Percentiles rank a stretch among this genome's conserved stretches.
Conservation (phyloP, 2,797 vertebrate genomes). For the Macrochelys suwanniensis region DNA sequence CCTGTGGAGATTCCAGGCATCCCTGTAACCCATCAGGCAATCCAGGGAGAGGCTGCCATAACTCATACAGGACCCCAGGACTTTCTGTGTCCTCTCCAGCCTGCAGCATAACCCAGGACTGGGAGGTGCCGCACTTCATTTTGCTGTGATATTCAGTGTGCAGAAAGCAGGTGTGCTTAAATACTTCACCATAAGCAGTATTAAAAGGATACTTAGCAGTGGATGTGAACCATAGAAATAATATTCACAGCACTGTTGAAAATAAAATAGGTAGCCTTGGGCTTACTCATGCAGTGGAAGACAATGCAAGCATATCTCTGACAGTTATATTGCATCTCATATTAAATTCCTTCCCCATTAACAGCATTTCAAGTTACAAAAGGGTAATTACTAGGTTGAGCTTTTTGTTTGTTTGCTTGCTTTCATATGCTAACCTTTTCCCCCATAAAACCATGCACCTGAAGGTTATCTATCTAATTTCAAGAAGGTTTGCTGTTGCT, state of each 20-base stretch:
- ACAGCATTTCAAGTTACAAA: constrained; percentile 56
- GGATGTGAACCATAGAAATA: not conserved
- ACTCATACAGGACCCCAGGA: not conserved
- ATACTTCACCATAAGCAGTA: not conserved
- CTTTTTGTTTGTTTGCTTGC: constrained; percentile 12
- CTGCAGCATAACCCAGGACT: not conserved
- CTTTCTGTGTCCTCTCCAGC: not conserved
- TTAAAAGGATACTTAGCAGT: not conserved
- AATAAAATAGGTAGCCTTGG: not conserved
- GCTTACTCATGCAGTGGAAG: not conserved
- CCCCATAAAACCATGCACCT: constrained; percentile 46
- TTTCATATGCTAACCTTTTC: constrained; percentile 56
- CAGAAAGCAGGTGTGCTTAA: not conserved
- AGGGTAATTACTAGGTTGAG: not conserved
- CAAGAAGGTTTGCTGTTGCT: constrained; percentile 70
- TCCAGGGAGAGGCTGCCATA: not conserved
- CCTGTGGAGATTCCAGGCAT: not conserved
- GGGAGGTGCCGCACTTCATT: not conserved
- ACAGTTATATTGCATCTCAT: not conserved
- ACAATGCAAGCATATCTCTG: not conserved
- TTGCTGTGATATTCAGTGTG: not conserved
- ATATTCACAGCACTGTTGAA: not conserved
- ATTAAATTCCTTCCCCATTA: not conserved
- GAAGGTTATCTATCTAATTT: constrained; percentile 61
- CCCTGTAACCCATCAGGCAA: not conserved